Evolutionary conservation across 2,113 vertebrate genomes (phyloP), one percentile per base, ranked within the genome.

Genomic region (Elgaria multicarinata): DNA sequence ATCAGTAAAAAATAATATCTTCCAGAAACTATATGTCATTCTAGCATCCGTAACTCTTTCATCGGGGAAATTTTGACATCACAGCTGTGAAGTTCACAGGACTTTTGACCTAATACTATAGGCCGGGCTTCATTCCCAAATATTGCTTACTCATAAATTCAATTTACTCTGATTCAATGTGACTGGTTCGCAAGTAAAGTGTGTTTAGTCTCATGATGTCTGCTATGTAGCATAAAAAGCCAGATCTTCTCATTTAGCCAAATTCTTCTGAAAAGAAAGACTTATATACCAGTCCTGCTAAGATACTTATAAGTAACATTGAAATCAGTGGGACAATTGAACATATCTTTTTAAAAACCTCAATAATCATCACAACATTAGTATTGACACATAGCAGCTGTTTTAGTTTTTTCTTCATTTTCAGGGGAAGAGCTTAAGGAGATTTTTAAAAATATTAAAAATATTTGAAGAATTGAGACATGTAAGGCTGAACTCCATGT

Each of bases 281-380:
- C 4, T 31, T 7, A 26, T 42, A 36, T 0, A 66, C 24, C 0
- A 88, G 53, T 6, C 69, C 64, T 58, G 83, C 33, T 78, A 64
- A 72, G 39, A 83, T 20, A 77, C 36, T 24, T 67, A 13, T 33
- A 76, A 20, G 28, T n/a, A 88, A 67, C 42, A 50, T 3, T 10
- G 42, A 58, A 28, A 87, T 6, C 31, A 84, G 90, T 88, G 5
- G 18, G 66, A 81, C 90, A 89, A 33, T 20, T 1, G 71, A 36
- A 90, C 86, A 69, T 89, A 46, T 92, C 89, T 20, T 3, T 62
- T 62, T 20, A 62, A 62, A 62, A 53, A 53, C 20, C 83, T 44
- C 66, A 67, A 69, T 9, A 82, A 87, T 87, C 92, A 92, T 90
- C 94, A 95, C 95, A 97, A 94, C 94, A 97, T 96, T 92, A 67